A percentile compares a stretch with the other conserved stretches of the same genome.
Evolutionary conservation across 2,797 vertebrate species (phyloP).

Genomic region (Columba guinea): DNA sequence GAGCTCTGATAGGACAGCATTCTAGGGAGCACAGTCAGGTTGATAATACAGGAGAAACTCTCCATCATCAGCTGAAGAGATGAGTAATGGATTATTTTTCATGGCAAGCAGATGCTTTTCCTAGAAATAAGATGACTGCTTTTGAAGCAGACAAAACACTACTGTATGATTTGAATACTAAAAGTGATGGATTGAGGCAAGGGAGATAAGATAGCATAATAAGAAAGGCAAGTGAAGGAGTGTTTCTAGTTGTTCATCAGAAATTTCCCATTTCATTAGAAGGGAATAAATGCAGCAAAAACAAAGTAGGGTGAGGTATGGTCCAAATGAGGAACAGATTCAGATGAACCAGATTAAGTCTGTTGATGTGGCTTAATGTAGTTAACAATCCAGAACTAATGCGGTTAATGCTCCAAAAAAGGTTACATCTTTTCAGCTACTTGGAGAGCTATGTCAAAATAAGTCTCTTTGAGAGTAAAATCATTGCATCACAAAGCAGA

Average conservation of each 20-base stretch:
- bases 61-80: slow-evolving; percentile 8
- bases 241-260: neutral
- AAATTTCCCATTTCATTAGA: neutral
- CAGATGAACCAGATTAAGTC: neutral
- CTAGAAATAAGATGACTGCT: slow-evolving; percentile 18
- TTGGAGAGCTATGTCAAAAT: neutral
- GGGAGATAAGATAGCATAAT: neutral
- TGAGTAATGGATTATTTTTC: slow-evolving; percentile 18
- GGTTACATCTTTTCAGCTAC: neutral
- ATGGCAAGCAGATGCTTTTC: slow-evolving; percentile 9
- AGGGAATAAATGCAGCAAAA: neutral
- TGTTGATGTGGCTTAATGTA: neutral
- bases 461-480: neutral
- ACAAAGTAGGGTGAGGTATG: neutral
- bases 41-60: neutral
- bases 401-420: neutral
- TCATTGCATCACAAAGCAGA: neutral
- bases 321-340: neutral
- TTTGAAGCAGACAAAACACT: slow-evolving; percentile 36
- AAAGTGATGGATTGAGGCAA: slow-evolving; percentile 15
- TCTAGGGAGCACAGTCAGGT: neutral
- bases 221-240: neutral
- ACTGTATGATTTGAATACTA: neutral
- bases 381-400: neutral
- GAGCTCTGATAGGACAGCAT: neutral